phyloP scores from a whole-genome alignment of 2,113 vertebrate species.

The Oryzias celebensis region DNA sequence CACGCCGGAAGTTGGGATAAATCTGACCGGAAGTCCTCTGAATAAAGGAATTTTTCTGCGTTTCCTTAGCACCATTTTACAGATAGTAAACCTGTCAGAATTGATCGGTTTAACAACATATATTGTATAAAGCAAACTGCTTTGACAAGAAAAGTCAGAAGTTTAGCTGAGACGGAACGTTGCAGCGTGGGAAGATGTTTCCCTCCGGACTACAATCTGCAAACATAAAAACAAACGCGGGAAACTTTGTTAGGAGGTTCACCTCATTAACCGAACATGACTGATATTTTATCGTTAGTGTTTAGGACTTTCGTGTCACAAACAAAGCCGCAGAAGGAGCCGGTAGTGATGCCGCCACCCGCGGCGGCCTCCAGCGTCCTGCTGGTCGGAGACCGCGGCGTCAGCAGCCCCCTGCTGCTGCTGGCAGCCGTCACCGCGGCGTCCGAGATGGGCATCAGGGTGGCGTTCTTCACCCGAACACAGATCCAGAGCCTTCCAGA shows the following conservation, averaged over 20 bases:
- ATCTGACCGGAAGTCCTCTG: slow-evolving; percentile 44
- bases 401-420: slow-evolving; percentile 69
- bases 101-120: accelerated
- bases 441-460: slow-evolving; percentile 56
- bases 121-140: accelerated
- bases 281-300: slow-evolving; percentile 63
- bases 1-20: slow-evolving; percentile 58
- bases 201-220: slow-evolving; percentile 6
- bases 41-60: not conserved
- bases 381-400: slow-evolving; percentile 61
- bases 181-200: not conserved
- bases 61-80: accelerated
- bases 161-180: not conserved
- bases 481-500: slow-evolving; percentile 71
- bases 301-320: slow-evolving; percentile 58
- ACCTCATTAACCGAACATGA: slow-evolving; percentile 34
- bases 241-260: not conserved
- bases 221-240: slow-evolving; percentile 42
- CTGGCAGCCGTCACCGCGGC: slow-evolving; percentile 74
- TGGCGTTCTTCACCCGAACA: slow-evolving; percentile 71
- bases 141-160: not conserved
- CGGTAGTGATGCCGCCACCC: accelerated
- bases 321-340: not conserved
- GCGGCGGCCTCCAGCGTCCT: slow-evolving; percentile 31
- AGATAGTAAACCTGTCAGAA: not conserved